These are phyloP conservation scores for Blastobasis lacticolella DNA, from an alignment of 2,888 invertebrate species.

Conservation along the genomic window DNA sequence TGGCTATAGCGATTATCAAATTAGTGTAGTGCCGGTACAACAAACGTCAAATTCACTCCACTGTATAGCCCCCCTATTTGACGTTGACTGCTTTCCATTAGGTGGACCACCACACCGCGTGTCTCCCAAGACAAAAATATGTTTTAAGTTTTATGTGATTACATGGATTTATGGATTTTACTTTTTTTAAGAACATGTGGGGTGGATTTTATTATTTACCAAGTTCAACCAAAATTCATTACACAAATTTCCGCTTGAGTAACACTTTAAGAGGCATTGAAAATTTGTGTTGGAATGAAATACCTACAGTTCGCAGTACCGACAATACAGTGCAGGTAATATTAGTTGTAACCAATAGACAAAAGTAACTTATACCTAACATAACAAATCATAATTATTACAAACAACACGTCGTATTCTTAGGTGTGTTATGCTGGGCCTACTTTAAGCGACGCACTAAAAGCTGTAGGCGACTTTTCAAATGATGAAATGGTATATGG, in stretches of 20 bases:
- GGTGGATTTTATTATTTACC: constrained; percentile 34
- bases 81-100: too few species aligned
- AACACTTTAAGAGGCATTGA: constrained; percentile 78
- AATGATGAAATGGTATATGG: constrained; percentile 21
- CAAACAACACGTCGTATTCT: background rate
- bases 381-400: background rate
- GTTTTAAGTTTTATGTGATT: too few species aligned
- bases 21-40: too few species aligned
- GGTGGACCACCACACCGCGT: too few species aligned
- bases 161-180: too few species aligned
- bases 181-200: constrained; percentile 24
- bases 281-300: constrained; percentile 81
- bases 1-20: too few species aligned
- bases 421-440: constrained; percentile 37
- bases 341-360: background rate
- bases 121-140: too few species aligned
- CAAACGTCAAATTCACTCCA: too few species aligned
- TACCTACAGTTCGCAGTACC: constrained; percentile 14
- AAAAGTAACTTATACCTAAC: too few species aligned
- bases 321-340: constrained; percentile 31
- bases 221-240: constrained; percentile 5
- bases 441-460: constrained; percentile 27
- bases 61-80: too few species aligned
- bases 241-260: constrained; percentile 43
- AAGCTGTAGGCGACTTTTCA: constrained; percentile 15